phyloP scores from a whole-genome alignment of 1,140 invertebrate species.

The Drosophila lacertosa region DNA sequence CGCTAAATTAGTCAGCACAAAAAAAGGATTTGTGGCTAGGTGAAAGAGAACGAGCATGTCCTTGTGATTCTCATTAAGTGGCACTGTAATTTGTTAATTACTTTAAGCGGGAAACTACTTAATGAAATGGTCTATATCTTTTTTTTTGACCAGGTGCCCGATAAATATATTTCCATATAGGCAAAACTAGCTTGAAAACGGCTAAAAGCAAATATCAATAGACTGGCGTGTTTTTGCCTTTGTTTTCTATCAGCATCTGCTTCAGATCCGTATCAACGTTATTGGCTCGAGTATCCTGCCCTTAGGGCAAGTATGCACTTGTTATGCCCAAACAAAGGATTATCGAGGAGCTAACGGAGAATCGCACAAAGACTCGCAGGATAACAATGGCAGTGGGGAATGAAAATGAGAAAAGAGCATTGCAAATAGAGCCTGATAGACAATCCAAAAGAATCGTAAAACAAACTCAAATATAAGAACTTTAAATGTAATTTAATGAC shows the following conservation, averaged over 20 bases:
- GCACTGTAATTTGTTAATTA: slow-evolving; percentile 6
- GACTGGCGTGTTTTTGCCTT: too few species aligned
- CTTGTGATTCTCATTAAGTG: neutral
- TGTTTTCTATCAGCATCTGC: too few species aligned
- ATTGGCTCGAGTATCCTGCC: neutral
- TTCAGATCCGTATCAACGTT: too few species aligned
- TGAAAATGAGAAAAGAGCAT: neutral
- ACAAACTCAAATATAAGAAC: slow-evolving; percentile 50
- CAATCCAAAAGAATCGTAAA: slow-evolving; percentile 6
- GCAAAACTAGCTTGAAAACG: too few species aligned
- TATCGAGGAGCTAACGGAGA: neutral
- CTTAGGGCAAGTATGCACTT: slow-evolving; percentile 10
- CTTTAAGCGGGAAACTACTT: neutral
- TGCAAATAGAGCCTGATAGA: slow-evolving; percentile 4
- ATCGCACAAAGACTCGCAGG: slow-evolving; percentile 17
- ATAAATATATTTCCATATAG: too few species aligned
- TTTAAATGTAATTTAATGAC: slow-evolving; percentile 73
- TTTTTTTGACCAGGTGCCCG: too few species aligned
- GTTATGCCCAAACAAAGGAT: slow-evolving; percentile 11
- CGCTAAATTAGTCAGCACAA: slow-evolving; percentile 42
- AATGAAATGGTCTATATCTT: slow-evolving; percentile 10
- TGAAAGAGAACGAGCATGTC: neutral
- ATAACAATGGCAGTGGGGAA: neutral
- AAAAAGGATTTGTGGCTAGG: slow-evolving; percentile 28
- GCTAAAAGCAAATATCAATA: too few species aligned